Base-by-base conservation (phyloP, 2,797 vertebrate species). In the Acanthopagrus latus region DNA sequence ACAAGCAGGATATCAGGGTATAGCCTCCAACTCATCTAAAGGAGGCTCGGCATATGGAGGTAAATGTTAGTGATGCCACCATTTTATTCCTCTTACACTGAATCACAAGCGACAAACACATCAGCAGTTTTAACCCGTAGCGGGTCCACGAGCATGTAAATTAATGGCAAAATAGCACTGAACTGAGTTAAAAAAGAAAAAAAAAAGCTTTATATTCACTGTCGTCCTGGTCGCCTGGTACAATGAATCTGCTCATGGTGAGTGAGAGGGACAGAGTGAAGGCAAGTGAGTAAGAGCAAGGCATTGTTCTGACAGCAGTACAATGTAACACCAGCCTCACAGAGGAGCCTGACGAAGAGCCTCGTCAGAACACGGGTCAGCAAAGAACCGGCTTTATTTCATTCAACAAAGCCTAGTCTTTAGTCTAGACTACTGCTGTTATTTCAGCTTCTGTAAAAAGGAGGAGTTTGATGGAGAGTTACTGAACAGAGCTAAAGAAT, bases 241-340 rank as follows among this genome's bases (percentile, higher is more conserved):
- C 58, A 64, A 46, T 20, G 20, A 59, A n/a, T 54, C 56, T 51
- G 54, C 70, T 72, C 54, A 9, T 33, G 17, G 64, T 52, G 74
- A 74, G 57, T 7, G 55, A 70, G 66, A 29, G 58, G 43, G 71
- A 67, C 14, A 55, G 59, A 52, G 43, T 63, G 64, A 80, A 56
- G 63, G 54, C 59, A 41, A 74, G 70, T 43, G 70, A 82, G 51
- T 33, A 55, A 65, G 72, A 78, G 55, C 46, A 52, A 56, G 74
- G 55, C 66, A 74, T 73, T 80, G 73, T 84, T 78, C 78, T 79
- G 77, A 88, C 86, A 87, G 48, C 71, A 64, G 71, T 51, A 76
- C 59, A 76, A 64, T 79, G 64, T 76, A 73, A 80, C 38, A 76
- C 63, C 86, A 87, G 86, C 57, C 74, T 67, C 78, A 75, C 64